phyloP scores from a whole-genome alignment of 2,797 vertebrate genomes.

The Danio tinwini region DNA sequence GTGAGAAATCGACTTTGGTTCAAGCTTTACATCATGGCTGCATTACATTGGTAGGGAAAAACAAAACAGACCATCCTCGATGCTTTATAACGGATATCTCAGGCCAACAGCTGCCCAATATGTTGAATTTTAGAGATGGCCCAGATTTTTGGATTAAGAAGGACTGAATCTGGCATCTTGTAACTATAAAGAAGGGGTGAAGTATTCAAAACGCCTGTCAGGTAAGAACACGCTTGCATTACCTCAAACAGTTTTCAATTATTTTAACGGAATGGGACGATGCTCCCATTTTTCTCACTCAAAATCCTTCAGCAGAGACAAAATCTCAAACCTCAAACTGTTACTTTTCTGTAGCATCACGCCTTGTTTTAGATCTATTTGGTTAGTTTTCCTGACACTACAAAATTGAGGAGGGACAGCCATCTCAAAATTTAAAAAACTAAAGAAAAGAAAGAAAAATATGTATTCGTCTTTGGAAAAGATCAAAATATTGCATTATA shows the following conservation, averaged over 20 bases:
- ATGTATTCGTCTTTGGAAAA: conserved; percentile 81
- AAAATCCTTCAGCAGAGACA: conserved; percentile 33
- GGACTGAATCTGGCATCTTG: conserved; percentile 65
- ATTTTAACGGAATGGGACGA: conserved; percentile 60
- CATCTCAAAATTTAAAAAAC: conserved; percentile 57
- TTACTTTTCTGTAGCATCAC: conserved; percentile 53
- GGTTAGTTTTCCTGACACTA: conserved; percentile 78
- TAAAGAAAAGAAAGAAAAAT: conserved; percentile 57
- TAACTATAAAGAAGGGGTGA: conserved; percentile 49
- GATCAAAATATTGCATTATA: conserved; percentile 87
- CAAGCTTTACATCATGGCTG: conserved; percentile 98
- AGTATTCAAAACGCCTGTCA: conserved; percentile 53
- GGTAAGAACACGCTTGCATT: conserved; percentile 59
- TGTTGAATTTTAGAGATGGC: conserved; percentile 8
- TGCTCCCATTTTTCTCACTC: conserved; percentile 28
- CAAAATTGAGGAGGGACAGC: conserved; percentile 67
- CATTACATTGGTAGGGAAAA: conserved; percentile 74
- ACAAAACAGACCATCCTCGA: conserved; percentile 58
- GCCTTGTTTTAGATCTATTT: conserved; percentile 63
- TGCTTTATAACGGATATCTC: conserved; percentile 69
- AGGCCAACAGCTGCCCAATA: conserved; percentile 15
- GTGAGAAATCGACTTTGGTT: conserved; percentile 99
- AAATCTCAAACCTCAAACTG: conserved; percentile 31
- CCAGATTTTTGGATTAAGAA: conserved; percentile 31
- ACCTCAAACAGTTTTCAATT: conserved; percentile 59